phyloP scores from a whole-genome alignment of 1,140 invertebrate species.

The Scylla paramamosain region DNA sequence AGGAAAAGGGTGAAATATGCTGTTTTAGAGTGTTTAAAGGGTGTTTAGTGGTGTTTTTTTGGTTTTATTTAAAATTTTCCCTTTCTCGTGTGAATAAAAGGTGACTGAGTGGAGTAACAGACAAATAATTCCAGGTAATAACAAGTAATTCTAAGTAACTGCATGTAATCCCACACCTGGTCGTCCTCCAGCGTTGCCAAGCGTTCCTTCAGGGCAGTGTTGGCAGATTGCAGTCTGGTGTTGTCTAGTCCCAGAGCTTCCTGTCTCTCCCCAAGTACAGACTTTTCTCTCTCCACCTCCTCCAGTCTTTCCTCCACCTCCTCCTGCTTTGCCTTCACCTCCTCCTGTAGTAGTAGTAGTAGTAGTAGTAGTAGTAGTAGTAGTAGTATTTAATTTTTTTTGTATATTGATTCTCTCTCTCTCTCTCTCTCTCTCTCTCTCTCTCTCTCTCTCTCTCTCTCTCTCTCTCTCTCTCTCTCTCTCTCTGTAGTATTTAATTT shows the following conservation, averaged over 20 bases:
- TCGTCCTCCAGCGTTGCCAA: background rate
- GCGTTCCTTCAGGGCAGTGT: slow-evolving; percentile 37
- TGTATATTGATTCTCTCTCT: background rate
- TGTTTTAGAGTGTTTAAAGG: too few relatives aligned
- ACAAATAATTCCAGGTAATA: too few relatives aligned
- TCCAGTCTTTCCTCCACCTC: background rate
- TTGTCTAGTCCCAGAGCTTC: slow-evolving; percentile 41
- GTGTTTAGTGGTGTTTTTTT: too few relatives aligned
- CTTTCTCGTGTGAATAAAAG: too few relatives aligned
- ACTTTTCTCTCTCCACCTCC: slow-evolving; percentile 18
- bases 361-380: background rate
- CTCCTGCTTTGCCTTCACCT: background rate
- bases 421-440: too few relatives aligned
- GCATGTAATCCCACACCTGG: background rate
- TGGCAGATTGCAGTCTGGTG: slow-evolving; percentile 31
- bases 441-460: background rate
- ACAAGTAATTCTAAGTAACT: too few relatives aligned
- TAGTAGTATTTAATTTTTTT: background rate
- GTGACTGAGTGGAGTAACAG: too few relatives aligned
- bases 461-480: background rate
- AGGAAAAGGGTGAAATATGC: too few relatives aligned
- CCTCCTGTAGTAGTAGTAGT: background rate
- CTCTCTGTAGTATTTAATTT: too few relatives aligned
- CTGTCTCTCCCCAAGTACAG: slow-evolving; percentile 24
- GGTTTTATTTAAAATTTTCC: too few relatives aligned